phyloP scores from a whole-genome alignment of 1,140 invertebrate genomes.

The Gryon sp. region DNA sequence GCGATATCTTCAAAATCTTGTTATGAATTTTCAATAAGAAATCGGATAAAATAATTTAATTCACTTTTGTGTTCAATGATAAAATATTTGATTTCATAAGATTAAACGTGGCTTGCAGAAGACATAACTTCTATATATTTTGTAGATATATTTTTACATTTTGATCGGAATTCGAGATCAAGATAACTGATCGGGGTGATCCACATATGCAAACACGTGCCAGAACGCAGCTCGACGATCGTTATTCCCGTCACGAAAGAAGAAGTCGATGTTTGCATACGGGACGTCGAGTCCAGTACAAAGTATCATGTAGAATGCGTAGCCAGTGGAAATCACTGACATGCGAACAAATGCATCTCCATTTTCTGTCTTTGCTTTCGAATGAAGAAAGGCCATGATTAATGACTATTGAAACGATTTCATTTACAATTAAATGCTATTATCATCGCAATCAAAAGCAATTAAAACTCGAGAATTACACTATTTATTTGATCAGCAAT shows the following conservation, averaged over 20 bases:
- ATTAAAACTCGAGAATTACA: constrained; percentile 11
- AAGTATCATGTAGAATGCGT: constrained; percentile 39
- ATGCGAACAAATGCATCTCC: constrained; percentile 26
- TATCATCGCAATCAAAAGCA: constrained; percentile 11
- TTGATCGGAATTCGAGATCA: constrained; percentile 26
- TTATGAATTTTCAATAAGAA: too few relatives aligned
- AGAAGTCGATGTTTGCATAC: constrained; percentile 47
- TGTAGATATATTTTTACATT: constrained; percentile 12
- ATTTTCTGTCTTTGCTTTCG: constrained; percentile 25
- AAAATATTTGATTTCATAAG: too few relatives aligned
- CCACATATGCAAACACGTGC: constrained; percentile 37
- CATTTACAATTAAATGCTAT: constrained; percentile 38
- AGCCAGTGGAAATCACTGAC: constrained; percentile 35
- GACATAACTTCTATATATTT: constrained; percentile 12
- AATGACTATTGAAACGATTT: constrained; percentile 30
- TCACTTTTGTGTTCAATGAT: too few relatives aligned
- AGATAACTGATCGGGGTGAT: constrained; percentile 22
- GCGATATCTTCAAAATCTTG: too few relatives aligned
- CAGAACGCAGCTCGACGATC: constrained; percentile 27
- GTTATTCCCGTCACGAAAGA: constrained; percentile 52
- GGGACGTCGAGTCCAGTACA: constrained; percentile 23
- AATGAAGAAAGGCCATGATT: constrained; percentile 34
- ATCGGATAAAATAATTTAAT: too few relatives aligned
- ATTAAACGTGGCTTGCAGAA: too few relatives aligned
- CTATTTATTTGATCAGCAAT: constrained; percentile 6